Evolutionary conservation across 2,797 vertebrate species (phyloP).

Genomic region (Telmatherina bonti): DNA sequence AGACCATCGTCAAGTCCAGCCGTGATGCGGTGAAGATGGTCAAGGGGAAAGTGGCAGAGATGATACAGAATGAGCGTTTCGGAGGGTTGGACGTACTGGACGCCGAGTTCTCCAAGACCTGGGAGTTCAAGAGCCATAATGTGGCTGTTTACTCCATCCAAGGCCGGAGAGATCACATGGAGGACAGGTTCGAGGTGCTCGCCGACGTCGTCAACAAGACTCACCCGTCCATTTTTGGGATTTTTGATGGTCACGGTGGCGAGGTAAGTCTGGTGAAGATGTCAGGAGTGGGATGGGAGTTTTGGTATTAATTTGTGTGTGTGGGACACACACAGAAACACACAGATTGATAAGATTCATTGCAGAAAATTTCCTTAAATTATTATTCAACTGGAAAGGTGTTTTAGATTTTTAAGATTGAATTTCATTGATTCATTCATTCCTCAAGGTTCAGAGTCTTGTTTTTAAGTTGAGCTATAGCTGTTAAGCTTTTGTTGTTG

Average conservation of each 20-base stretch:
- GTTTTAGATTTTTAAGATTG: no score
- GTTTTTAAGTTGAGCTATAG: neutral
- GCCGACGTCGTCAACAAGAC: conserved; percentile 94
- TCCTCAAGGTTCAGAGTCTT: no score
- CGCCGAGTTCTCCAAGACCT: conserved; percentile 98
- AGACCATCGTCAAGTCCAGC: conserved; percentile 99
- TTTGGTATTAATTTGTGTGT: neutral
- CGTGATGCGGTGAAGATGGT: conserved; percentile 99
- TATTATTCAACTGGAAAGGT: no score
- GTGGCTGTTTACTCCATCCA: conserved; percentile 99
- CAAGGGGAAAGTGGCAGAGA: conserved; percentile 98
- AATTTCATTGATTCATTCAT: no score
- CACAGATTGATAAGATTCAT: no score
- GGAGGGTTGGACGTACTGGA: conserved; percentile 94
- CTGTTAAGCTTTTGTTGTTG: neutral
- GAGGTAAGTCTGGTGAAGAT: conserved; percentile 85
- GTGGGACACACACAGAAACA: no score
- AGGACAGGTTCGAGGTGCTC: conserved; percentile 96
- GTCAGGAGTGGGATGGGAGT: neutral
- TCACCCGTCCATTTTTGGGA: conserved; percentile 97
- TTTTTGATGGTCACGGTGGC: conserved; percentile 98
- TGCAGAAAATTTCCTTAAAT: no score
- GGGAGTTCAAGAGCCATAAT: conserved; percentile 97
- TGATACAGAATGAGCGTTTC: conserved; percentile 97
- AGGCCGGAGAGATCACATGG: conserved; percentile 98